These are phyloP conservation scores for Prunella himalayana DNA, from an alignment of 2,113 vertebrate species.

Conservation along the genomic window DNA sequence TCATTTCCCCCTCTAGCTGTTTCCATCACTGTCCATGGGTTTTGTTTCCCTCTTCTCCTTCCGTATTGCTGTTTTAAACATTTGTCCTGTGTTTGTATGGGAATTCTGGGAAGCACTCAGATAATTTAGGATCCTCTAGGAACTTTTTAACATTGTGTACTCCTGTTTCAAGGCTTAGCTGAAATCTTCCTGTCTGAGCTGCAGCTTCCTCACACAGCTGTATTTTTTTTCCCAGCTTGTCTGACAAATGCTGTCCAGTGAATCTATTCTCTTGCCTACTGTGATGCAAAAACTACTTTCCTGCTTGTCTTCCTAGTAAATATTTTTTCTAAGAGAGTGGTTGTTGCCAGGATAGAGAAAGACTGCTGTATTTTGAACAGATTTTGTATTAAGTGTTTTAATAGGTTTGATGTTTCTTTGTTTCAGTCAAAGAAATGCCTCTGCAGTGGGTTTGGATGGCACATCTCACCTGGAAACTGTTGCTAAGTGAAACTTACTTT, in stretches of 20 bases:
- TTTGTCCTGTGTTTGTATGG: not conserved
- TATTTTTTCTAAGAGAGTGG: not conserved
- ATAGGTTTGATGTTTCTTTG: not conserved
- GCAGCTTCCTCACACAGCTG: not conserved
- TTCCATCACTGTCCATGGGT: not conserved
- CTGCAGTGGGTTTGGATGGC: not conserved
- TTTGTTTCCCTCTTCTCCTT: not conserved
- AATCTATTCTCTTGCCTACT: not conserved
- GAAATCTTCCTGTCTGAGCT: not conserved
- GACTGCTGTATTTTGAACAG: not conserved
- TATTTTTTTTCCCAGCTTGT: not conserved
- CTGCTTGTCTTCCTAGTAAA: not conserved
- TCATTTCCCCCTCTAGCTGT: not conserved
- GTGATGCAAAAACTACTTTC: not conserved
- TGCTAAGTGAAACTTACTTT: slow-evolving; percentile 15
- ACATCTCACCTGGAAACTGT: slow-evolving; percentile 16
- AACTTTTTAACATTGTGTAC: not conserved
- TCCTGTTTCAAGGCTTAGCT: not conserved
- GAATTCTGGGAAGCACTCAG: not conserved
- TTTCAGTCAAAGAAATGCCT: not conserved
- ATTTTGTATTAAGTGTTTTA: not conserved
- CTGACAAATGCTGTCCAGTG: not conserved
- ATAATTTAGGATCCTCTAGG: not conserved
- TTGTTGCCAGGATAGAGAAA: not conserved
- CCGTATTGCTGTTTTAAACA: not conserved